Evolutionary conservation across 2,888 invertebrate genomes (phyloP).

Genomic region (Nudaria mundana): DNA sequence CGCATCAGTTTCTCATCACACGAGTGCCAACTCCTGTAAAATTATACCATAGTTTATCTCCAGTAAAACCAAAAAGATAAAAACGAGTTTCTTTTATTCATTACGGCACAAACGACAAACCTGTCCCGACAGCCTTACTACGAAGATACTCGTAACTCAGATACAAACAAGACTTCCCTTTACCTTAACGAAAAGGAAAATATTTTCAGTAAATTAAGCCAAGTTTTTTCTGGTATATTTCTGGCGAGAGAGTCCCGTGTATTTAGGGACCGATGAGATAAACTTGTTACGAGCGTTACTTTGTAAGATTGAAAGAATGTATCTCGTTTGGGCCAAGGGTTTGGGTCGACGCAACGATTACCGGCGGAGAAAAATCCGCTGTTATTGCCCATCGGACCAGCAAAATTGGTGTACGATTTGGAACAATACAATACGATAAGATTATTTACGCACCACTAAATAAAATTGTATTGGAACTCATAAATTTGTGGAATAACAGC

Average conservation of each 20-base stretch:
- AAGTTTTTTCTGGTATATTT: not conserved
- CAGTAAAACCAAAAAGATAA: too few species aligned
- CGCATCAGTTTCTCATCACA: too few species aligned
- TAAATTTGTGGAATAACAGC: not conserved
- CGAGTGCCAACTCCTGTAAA: too few species aligned
- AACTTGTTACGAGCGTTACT: conserved; percentile 1
- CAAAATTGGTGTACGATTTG: too few species aligned
- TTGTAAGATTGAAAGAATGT: conserved; percentile 9
- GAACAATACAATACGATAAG: too few species aligned
- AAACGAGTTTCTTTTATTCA: too few species aligned
- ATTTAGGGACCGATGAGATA: conserved; percentile 1
- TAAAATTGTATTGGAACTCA: not conserved
- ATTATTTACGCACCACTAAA: too few species aligned
- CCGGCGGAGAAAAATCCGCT: conserved; percentile 5
- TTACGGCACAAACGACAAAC: too few species aligned
- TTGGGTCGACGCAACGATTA: conserved; percentile 8
- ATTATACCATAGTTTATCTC: too few species aligned
- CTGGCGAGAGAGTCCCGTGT: not conserved
- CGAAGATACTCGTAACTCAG: too few species aligned
- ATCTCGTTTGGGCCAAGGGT: conserved; percentile 2
- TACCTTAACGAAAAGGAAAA: not conserved
- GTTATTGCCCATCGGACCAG: not conserved
- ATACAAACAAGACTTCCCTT: too few species aligned
- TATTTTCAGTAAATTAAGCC: not conserved
- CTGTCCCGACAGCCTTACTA: too few species aligned